These are phyloP conservation scores for Thymallus thymallus DNA, from an alignment of 2,113 vertebrate genomes.

Conservation along the genomic window DNA sequence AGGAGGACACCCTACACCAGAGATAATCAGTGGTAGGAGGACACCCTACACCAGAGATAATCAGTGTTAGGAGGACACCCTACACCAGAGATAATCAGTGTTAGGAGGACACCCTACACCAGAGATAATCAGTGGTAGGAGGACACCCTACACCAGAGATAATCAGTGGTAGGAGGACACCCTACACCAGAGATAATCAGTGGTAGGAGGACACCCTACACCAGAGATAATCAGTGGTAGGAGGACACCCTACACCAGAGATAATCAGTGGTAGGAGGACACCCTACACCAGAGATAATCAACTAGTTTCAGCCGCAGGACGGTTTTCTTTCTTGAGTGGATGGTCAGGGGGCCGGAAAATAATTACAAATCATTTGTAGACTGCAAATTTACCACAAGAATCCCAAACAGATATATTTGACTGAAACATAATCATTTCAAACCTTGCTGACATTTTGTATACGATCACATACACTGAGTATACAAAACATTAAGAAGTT, in stretches of 20 bases:
- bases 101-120: conserved; percentile 32
- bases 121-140: conserved; percentile 72
- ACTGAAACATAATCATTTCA: too few relatives aligned
- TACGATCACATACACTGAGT: too few relatives aligned
- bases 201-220: conserved; percentile 52
- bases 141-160: neutral
- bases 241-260: neutral
- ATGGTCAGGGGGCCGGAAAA: too few relatives aligned
- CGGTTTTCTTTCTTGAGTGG: too few relatives aligned
- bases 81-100: conserved; percentile 65
- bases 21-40: conserved; percentile 72
- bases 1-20: neutral
- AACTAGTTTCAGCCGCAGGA: too few relatives aligned
- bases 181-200: conserved; percentile 49
- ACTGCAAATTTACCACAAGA: too few relatives aligned
- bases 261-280: conserved; percentile 70
- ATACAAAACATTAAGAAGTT: too few relatives aligned
- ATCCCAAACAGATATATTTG: too few relatives aligned
- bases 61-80: conserved; percentile 65
- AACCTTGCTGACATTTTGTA: too few relatives aligned
- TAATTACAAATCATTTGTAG: too few relatives aligned
- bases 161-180: conserved; percentile 68
- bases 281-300: neutral
- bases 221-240: conserved; percentile 72
- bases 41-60: neutral